Percentiles rank a stretch among this genome's conserved stretches.
These are phyloP conservation scores for Lepus timidus DNA, from an alignment of 2,113 vertebrate species.

Conservation along the genomic window DNA sequence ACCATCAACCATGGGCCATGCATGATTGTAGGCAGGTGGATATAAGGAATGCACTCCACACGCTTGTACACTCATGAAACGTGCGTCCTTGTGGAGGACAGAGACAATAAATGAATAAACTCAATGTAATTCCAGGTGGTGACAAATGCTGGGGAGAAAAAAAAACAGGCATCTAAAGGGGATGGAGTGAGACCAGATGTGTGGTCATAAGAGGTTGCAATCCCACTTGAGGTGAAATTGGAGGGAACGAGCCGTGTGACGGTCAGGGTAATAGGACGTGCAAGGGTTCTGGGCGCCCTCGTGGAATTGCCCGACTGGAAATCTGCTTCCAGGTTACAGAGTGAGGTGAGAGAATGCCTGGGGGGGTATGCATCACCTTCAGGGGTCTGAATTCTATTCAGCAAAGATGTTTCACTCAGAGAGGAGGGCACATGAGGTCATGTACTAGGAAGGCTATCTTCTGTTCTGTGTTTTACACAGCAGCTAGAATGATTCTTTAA, in stretches of 20 bases:
- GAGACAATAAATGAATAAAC: neutral
- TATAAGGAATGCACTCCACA: neutral
- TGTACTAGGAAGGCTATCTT: neutral
- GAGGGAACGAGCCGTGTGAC: fast-evolving
- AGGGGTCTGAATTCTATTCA: neutral
- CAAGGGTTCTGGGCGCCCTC: neutral
- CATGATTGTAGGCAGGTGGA: neutral
- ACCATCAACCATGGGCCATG: neutral
- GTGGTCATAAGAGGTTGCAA: neutral
- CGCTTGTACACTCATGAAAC: neutral
- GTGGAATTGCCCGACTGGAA: too few relatives aligned
- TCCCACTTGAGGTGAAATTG: neutral
- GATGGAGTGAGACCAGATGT: neutral
- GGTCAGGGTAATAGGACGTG: neutral
- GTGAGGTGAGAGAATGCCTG: neutral
- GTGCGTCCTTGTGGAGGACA: neutral
- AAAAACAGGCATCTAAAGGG: neutral
- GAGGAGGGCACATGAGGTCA: neutral
- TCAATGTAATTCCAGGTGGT: neutral
- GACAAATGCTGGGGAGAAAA: neutral
- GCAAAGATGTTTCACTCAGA: neutral
- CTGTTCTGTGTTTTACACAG: neutral
- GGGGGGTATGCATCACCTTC: neutral
- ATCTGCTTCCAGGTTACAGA: neutral
- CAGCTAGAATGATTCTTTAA: neutral